Conservation (phyloP, 2,113 vertebrate genomes). For the Oxyura jamaicensis region DNA sequence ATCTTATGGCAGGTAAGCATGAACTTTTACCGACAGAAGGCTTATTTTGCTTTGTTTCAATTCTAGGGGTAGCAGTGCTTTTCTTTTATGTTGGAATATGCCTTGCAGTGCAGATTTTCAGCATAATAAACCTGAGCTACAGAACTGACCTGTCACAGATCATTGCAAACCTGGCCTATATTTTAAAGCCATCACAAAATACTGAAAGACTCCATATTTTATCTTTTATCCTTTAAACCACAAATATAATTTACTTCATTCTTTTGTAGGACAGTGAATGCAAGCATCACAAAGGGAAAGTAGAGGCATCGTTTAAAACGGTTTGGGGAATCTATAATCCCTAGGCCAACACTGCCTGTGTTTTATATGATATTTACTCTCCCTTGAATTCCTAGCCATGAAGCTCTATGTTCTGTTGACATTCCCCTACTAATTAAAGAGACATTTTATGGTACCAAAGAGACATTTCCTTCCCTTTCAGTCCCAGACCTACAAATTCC, state of each 20-base stretch:
- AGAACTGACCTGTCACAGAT: constrained; percentile 53
- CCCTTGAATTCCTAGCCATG: not conserved
- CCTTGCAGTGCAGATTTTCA: constrained; percentile 47
- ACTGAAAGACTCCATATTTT: constrained; percentile 24
- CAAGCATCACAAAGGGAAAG: not conserved
- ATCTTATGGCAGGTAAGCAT: not conserved
- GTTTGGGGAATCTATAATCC: not conserved
- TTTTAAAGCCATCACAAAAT: constrained; percentile 41
- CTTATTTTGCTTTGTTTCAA: constrained; percentile 5
- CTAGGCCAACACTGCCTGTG: not conserved
- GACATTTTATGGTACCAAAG: not conserved
- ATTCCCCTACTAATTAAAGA: constrained; percentile 6
- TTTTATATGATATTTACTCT: not conserved
- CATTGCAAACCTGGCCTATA: constrained; percentile 1
- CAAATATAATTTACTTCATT: not conserved
- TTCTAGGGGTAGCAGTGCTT: not conserved
- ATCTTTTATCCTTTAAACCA: constrained; percentile 27
- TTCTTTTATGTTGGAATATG: not conserved
- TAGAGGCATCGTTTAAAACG: not conserved
- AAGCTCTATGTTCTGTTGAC: not conserved
- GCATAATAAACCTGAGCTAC: constrained; percentile 48
- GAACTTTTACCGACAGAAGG: not conserved
- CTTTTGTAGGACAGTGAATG: not conserved
- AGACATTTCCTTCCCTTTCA: not conserved
- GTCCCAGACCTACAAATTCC: not conserved